Percentiles rank a stretch among this genome's conserved stretches.
These are phyloP conservation scores for Deilephila porcellus DNA, from an alignment of 2,888 invertebrate genomes.

Conservation along the genomic window DNA sequence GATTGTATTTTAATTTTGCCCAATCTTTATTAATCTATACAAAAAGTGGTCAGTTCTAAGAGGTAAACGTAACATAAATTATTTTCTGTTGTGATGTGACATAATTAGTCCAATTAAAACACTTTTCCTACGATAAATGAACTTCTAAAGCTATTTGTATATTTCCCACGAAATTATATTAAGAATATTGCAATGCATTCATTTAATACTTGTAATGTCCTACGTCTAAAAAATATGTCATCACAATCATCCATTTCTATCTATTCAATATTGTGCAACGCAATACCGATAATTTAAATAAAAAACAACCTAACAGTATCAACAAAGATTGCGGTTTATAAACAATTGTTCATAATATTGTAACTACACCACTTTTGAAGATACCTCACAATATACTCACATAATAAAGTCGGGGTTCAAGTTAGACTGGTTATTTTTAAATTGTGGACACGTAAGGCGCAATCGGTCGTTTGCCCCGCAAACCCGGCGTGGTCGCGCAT, in stretches of 20 bases:
- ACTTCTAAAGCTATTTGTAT: no score
- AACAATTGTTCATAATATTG: conserved; percentile 54
- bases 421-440: conserved; percentile 46
- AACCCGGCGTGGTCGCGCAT: conserved; percentile 50
- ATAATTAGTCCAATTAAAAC: no score
- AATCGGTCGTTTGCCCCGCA: conserved; percentile 69
- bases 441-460: conserved; percentile 65
- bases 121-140: no score
- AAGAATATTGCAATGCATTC: no score
- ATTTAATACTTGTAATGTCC: no score
- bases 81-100: not conserved
- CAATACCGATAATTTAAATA: not conserved
- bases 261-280: not conserved
- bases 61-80: no score
- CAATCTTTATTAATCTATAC: not conserved
- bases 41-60: no score
- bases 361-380: conserved; percentile 40
- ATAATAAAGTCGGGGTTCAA: conserved; percentile 41
- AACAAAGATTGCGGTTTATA: conserved; percentile 38
- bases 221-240: no score
- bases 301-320: conserved; percentile 38
- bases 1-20: not conserved
- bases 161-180: no score
- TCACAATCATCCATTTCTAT: not conserved
- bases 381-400: conserved; percentile 36